These are phyloP conservation scores for Rotaria sp. DNA, from an alignment of 2,888 invertebrate species.

Conservation along the genomic window DNA sequence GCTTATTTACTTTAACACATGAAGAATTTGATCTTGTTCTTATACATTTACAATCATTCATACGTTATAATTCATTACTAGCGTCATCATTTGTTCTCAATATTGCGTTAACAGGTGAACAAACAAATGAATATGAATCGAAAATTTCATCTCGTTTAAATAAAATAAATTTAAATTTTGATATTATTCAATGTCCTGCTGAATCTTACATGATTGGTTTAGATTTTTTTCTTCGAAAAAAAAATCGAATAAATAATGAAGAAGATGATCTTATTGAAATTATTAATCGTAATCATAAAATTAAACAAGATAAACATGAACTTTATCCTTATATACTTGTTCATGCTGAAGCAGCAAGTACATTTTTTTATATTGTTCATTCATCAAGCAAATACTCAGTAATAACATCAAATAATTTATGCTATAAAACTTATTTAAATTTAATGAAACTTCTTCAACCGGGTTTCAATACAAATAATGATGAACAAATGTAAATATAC, in stretches of 20 bases:
- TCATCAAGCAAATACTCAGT: not conserved
- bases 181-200: slow-evolving; percentile 5
- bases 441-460: not conserved
- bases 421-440: slow-evolving; percentile 1
- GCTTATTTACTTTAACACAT: not conserved
- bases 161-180: slow-evolving; percentile 18
- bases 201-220: slow-evolving; percentile 11
- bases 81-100: not conserved
- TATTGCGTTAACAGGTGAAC: not conserved
- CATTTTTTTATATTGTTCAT: slow-evolving; percentile 15
- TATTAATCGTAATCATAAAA: not conserved
- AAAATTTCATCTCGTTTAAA: not conserved
- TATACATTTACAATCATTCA: slow-evolving; percentile 3
- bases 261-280: not conserved
- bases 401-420: not conserved
- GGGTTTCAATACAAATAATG: not conserved
- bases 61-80: not conserved
- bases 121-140: not conserved
- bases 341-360: not conserved
- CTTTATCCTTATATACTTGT: slow-evolving; percentile 4
- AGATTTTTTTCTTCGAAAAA: slow-evolving; percentile 2
- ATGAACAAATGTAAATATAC: not conserved
- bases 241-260: not conserved
- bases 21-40: not conserved
- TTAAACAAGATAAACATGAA: not conserved